Evolutionary conservation across 2,888 invertebrate species (phyloP).

Genomic region (Horisme vitalbata): DNA sequence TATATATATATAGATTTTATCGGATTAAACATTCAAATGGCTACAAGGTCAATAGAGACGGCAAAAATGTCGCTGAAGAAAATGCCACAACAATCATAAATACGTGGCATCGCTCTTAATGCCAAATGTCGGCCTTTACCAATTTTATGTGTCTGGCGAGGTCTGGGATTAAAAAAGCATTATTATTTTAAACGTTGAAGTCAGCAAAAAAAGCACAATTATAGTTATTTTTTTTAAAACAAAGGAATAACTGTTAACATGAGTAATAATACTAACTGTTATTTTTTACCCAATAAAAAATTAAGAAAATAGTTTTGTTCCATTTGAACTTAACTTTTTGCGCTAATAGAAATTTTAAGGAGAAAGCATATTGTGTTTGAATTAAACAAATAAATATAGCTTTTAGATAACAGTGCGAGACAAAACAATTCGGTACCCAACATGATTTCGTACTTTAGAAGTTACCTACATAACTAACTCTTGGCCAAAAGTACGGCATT

Average conservation of each 20-base stretch:
- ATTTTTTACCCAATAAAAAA: no score
- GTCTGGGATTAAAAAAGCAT: no score
- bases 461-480: conserved; percentile 42
- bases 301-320: no score
- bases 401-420: conserved; percentile 31
- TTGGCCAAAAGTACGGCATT: conserved; percentile 36
- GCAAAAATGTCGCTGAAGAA: conserved; percentile 56
- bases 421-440: conserved; percentile 43
- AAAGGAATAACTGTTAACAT: no score
- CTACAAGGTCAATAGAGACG: conserved; percentile 7
- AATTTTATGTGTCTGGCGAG: conserved; percentile 8
- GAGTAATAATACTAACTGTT: no score
- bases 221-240: no score
- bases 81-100: conserved; percentile 48
- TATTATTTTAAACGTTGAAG: no score
- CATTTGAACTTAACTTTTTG: no score
- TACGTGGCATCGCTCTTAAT: conserved; percentile 43
- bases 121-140: conserved; percentile 38
- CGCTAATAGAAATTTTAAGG: no score
- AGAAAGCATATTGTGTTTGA: neutral
- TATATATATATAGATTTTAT: no score
- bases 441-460: conserved; percentile 47
- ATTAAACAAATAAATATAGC: conserved; percentile 33
- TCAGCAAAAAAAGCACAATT: no score
- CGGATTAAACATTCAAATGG: conserved; percentile 3